These are phyloP conservation scores for Mus spretus DNA, from an alignment of 2,797 vertebrate genomes.

Conservation along the genomic window DNA sequence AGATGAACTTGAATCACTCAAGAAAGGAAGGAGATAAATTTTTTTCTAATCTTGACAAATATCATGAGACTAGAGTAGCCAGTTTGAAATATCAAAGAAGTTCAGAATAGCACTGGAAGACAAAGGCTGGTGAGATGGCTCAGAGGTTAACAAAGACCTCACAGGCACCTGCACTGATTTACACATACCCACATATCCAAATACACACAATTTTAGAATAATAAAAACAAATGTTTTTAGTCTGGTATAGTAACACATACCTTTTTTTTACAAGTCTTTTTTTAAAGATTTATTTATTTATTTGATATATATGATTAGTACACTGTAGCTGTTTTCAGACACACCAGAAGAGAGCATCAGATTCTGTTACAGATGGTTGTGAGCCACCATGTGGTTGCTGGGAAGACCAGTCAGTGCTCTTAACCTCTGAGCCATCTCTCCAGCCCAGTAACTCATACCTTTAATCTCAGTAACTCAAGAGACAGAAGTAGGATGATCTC, in stretches of 20 bases:
- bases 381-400: too few species aligned
- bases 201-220: neutral
- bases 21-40: conserved; percentile 19
- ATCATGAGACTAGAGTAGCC: neutral
- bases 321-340: too few species aligned
- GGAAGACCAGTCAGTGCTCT: too few species aligned
- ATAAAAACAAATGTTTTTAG: neutral
- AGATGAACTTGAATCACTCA: neutral
- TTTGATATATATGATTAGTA: too few species aligned
- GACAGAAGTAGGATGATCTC: neutral
- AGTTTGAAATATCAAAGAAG: conserved; percentile 51
- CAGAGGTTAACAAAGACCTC: neutral
- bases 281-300: too few species aligned
- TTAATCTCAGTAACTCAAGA: neutral
- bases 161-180: too few species aligned
- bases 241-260: neutral
- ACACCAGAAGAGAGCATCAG: too few species aligned
- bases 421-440: too few species aligned
- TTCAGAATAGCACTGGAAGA: neutral
- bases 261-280: neutral
- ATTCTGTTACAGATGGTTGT: too few species aligned
- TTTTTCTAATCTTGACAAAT: neutral
- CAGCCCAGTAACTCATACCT: neutral
- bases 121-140: too few species aligned
- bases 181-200: neutral